A percentile compares a stretch with the other conserved stretches of the same genome.
phyloP scores from a whole-genome alignment of 1,140 invertebrate species.

The Pectinophora gossypiella region DNA sequence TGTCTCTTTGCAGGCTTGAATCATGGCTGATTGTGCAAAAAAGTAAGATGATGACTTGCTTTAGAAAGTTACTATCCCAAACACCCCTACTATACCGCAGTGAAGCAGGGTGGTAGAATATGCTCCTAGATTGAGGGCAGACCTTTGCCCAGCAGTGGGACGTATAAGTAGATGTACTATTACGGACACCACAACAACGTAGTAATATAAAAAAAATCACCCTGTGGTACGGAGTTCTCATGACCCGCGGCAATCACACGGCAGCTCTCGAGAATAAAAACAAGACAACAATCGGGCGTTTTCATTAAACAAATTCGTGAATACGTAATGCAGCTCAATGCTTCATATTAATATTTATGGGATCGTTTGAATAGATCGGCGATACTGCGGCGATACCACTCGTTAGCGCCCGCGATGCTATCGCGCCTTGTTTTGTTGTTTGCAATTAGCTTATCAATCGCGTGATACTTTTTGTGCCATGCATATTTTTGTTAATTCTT shows the following conservation, averaged over 20 bases:
- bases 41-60: no score
- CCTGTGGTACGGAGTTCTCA: constrained; percentile 46
- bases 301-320: constrained; percentile 69
- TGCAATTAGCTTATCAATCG: constrained; percentile 57
- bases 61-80: no score
- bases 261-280: constrained; percentile 48
- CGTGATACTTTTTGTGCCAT: constrained; percentile 10
- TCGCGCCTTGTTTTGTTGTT: constrained; percentile 30
- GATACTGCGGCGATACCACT: constrained; percentile 59
- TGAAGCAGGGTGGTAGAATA: no score
- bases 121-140: no score
- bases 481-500: constrained; percentile 1
- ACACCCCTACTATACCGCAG: no score
- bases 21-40: no score
- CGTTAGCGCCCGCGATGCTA: constrained; percentile 34
- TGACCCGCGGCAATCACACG: constrained; percentile 49
- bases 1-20: no score
- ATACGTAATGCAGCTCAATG: constrained; percentile 61
- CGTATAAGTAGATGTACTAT: no score
- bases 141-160: no score
- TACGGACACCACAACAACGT: no score
- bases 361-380: constrained; percentile 59
- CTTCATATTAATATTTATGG: constrained; percentile 70
- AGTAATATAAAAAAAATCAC: constrained; percentile 21
- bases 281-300: constrained; percentile 60